Conservation (phyloP, 1,140 invertebrate species). For the Ostrea denselamellosa region DNA sequence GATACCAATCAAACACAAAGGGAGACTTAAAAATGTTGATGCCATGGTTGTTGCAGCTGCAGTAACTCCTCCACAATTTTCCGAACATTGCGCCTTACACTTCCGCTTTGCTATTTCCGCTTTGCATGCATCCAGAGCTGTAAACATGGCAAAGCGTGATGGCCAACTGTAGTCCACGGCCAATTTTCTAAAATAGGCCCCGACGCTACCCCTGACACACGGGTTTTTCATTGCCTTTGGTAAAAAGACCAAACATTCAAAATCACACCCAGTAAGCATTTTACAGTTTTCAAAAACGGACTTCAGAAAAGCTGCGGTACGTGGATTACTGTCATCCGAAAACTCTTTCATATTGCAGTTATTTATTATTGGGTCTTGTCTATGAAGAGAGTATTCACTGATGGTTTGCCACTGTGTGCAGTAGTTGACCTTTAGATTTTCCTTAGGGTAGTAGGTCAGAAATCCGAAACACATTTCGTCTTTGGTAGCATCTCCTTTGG, state of each 20-base stretch:
- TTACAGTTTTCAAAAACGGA: conserved; percentile 42
- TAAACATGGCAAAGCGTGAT: not conserved
- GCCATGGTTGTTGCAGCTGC: not conserved
- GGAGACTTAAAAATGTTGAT: not conserved
- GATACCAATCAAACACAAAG: not conserved
- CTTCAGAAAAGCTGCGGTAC: not conserved
- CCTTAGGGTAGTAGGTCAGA: conserved; percentile 59
- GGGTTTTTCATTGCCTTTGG: conserved; percentile 50
- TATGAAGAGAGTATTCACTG: conserved; percentile 41
- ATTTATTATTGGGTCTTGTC: not conserved
- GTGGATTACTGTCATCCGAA: not conserved
- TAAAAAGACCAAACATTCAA: conserved; percentile 53
- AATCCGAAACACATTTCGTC: conserved; percentile 70
- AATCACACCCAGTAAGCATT: conserved; percentile 34
- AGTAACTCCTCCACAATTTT: not conserved
- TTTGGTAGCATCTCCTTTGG: conserved; percentile 59
- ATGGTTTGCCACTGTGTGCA: conserved; percentile 49
- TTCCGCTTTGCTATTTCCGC: not conserved
- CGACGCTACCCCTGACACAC: conserved; percentile 60
- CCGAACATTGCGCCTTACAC: not conserved
- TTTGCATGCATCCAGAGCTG: conserved; percentile 42
- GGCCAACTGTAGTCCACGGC: not conserved
- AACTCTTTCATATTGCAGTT: conserved; percentile 43
- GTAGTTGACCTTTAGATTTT: conserved; percentile 24
- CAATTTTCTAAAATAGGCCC: conserved; percentile 25